Conservation (phyloP, 2,797 vertebrate species). For the Fistularia tabacaria region DNA sequence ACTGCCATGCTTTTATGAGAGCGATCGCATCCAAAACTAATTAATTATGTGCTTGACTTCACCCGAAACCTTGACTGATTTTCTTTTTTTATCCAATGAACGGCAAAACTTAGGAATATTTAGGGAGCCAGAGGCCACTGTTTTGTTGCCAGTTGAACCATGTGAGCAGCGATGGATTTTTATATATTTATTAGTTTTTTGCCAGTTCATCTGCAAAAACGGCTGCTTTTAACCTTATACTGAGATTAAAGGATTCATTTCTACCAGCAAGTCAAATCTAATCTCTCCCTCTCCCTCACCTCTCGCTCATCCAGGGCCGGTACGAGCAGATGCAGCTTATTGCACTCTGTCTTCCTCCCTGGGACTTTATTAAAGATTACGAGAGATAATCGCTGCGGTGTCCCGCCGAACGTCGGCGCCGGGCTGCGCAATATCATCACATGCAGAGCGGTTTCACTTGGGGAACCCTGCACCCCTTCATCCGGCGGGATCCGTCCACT, state of each 20-base stretch:
- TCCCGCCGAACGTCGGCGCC: conserved; percentile 34
- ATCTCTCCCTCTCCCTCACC: conserved; percentile 5
- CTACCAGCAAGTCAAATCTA: conserved; percentile 5
- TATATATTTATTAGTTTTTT: background rate
- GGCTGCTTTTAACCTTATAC: too few relatives aligned
- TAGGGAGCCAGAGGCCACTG: too few relatives aligned
- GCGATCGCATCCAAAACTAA: too few relatives aligned
- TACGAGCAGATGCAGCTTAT: conserved; percentile 52
- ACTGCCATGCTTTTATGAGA: background rate
- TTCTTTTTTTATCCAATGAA: too few relatives aligned
- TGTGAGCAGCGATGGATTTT: too few relatives aligned
- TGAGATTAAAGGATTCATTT: too few relatives aligned
- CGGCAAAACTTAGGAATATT: too few relatives aligned
- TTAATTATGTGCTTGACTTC: too few relatives aligned
- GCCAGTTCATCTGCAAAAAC: too few relatives aligned
- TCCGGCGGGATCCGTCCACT: too few relatives aligned
- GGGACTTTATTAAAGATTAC: conserved; percentile 69
- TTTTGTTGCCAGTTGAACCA: too few relatives aligned
- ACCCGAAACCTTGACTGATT: too few relatives aligned
- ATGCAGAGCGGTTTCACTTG: conserved; percentile 26
- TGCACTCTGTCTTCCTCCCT: conserved; percentile 44
- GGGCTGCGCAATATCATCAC: conserved; percentile 41
- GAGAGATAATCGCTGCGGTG: conserved; percentile 53
- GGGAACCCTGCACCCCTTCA: conserved; percentile 3
- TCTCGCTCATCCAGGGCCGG: conserved; percentile 17